Percentiles rank a stretch among this genome's conserved stretches.
Evolutionary conservation across 2,888 invertebrate genomes (phyloP).

Genomic region (Punctoribates punctum): DNA sequence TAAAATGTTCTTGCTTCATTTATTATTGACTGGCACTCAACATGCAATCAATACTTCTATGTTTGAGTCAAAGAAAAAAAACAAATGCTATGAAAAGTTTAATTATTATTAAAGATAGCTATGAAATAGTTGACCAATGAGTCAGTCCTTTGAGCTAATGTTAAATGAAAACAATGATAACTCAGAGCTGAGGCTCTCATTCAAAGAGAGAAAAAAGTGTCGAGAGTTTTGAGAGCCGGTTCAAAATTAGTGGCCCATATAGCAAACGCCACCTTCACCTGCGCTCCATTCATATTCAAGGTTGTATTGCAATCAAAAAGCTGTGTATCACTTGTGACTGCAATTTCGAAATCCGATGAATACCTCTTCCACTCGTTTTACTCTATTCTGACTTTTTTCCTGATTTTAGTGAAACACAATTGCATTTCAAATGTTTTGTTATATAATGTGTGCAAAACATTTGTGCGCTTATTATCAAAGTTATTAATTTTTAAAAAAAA

Average conservation of each 20-base stretch:
- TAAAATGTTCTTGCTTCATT: background rate
- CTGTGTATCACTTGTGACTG: background rate
- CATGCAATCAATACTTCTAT: too few species aligned
- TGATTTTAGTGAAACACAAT: background rate
- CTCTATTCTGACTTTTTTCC: background rate
- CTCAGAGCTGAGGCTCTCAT: background rate
- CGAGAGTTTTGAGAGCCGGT: constrained; percentile 12
- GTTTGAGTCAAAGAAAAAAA: background rate
- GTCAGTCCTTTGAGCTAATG: background rate
- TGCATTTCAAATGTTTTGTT: background rate
- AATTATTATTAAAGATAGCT: background rate
- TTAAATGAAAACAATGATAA: background rate
- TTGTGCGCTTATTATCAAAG: background rate
- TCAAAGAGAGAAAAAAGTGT: background rate
- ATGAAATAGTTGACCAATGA: constrained; percentile 1
- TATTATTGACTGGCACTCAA: background rate
- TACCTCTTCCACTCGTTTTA: background rate
- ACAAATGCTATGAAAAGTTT: background rate
- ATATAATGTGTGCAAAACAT: background rate
- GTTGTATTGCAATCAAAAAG: background rate
- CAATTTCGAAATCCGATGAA: background rate
- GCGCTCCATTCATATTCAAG: constrained; percentile 19
- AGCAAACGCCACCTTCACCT: constrained; percentile 16
- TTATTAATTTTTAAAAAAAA: too few species aligned
- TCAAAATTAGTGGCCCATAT: constrained; percentile 30